Evolutionary conservation across 2,888 invertebrate genomes (phyloP).

Genomic region (Polydesmus complanatus): DNA sequence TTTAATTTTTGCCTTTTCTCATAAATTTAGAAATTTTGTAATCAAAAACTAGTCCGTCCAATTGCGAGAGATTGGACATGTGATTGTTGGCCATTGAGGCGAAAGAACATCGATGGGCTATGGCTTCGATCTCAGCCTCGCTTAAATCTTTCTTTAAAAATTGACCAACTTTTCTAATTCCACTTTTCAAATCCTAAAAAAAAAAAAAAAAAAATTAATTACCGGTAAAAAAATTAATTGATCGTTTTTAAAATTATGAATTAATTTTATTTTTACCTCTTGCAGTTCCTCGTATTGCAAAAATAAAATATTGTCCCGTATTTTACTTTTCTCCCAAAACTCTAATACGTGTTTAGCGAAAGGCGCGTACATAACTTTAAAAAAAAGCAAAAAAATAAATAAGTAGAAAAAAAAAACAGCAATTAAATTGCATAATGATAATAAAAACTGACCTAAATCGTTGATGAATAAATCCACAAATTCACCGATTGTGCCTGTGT

Average conservation of each 20-base stretch:
- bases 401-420: background rate
- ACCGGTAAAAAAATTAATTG: background rate
- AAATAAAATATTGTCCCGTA: slow-evolving; percentile 15
- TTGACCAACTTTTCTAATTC: background rate
- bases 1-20: too few relatives aligned
- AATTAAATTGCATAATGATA: too few relatives aligned
- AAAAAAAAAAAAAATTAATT: background rate
- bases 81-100: background rate
- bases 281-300: slow-evolving; percentile 15
- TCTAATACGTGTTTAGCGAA: slow-evolving; percentile 14
- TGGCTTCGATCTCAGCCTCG: background rate
- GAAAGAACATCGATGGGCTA: slow-evolving; percentile 8
- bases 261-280: slow-evolving; percentile 5
- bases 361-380: slow-evolving; percentile 11
- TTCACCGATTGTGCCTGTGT: slow-evolving; percentile 1
- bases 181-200: slow-evolving; percentile 1
- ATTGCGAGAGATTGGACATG: background rate
- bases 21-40: background rate
- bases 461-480: slow-evolving; percentile 5
- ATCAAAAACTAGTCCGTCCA: background rate
- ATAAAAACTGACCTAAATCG: slow-evolving; percentile 2
- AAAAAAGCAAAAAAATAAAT: background rate
- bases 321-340: slow-evolving; percentile 13
- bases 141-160: slow-evolving; percentile 8
- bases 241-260: background rate